phyloP scores from a whole-genome alignment of 2,888 invertebrate genomes.

The Tromatobia lineatoria region DNA sequence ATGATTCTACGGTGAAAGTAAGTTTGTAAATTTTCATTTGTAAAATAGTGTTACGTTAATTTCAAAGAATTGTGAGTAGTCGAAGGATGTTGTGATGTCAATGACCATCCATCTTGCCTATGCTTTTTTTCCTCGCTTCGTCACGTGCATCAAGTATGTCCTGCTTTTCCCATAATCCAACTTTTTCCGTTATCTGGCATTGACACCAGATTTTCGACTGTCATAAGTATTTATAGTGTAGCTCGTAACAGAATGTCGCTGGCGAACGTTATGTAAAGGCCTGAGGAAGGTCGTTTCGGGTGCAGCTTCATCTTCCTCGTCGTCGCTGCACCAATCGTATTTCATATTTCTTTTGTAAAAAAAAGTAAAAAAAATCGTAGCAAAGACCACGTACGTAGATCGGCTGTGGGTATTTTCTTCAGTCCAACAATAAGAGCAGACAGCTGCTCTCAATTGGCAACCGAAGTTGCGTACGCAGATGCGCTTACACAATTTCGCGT shows the following conservation, averaged over 20 bases:
- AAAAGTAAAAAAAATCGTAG: conserved; percentile 1
- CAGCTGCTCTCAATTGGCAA: conserved; percentile 34
- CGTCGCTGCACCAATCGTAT: conserved; percentile 5
- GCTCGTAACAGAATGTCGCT: conserved; percentile 56
- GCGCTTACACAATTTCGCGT: conserved; percentile 37
- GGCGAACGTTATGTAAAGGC: conserved; percentile 67
- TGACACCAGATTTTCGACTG: conserved; percentile 57
- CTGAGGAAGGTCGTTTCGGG: conserved; percentile 59
- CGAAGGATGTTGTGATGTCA: neutral
- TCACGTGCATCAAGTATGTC: neutral
- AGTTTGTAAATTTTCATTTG: neutral
- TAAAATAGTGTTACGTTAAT: neutral
- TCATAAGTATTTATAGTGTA: conserved; percentile 68
- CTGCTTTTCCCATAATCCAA: neutral
- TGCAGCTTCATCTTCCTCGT: conserved; percentile 9
- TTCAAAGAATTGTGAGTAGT: neutral
- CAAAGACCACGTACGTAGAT: neutral
- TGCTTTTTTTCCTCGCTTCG: neutral
- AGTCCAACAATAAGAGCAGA: conserved; percentile 21
- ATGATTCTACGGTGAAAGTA: neutral
- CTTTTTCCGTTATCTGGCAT: conserved; percentile 42
- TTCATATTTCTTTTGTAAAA: neutral
- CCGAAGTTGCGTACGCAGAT: conserved; percentile 6
- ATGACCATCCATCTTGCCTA: neutral
- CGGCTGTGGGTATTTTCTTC: neutral